Conservation (phyloP, 2,797 vertebrate species). For the Dendrocincla tyrannina region DNA sequence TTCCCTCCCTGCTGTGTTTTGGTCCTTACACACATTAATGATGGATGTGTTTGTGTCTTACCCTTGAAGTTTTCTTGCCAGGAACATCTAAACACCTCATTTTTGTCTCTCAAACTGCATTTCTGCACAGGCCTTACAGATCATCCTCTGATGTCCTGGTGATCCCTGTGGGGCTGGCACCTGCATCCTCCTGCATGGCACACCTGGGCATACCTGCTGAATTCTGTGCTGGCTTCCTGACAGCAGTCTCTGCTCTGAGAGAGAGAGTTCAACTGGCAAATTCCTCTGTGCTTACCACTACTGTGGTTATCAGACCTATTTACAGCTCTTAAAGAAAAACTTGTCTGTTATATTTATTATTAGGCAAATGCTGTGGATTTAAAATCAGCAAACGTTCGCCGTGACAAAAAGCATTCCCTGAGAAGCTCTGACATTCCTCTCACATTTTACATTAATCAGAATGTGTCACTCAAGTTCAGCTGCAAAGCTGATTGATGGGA, state of each 20-base stretch:
- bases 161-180: neutral
- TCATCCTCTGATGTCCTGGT: neutral
- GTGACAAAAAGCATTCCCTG: neutral
- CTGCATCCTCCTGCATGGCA: neutral
- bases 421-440: neutral
- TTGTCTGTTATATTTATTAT: neutral
- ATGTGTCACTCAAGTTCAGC: neutral
- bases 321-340: neutral
- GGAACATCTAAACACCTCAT: neutral
- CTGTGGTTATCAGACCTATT: neutral
- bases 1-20: neutral
- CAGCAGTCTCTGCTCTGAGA: neutral
- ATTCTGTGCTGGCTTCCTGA: neutral
- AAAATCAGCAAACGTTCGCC: neutral
- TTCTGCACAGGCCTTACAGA: neutral
- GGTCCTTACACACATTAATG: neutral
- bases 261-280: neutral
- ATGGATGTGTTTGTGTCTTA: neutral
- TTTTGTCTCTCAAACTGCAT: neutral
- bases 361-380: neutral
- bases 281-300: neutral
- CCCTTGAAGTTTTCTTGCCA: neutral
- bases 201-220: neutral
- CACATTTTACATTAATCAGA: neutral
- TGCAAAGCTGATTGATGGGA: neutral